These are phyloP conservation scores for Ascidia mentula DNA, from an alignment of 23 tunicate species.

Conservation along the genomic window DNA sequence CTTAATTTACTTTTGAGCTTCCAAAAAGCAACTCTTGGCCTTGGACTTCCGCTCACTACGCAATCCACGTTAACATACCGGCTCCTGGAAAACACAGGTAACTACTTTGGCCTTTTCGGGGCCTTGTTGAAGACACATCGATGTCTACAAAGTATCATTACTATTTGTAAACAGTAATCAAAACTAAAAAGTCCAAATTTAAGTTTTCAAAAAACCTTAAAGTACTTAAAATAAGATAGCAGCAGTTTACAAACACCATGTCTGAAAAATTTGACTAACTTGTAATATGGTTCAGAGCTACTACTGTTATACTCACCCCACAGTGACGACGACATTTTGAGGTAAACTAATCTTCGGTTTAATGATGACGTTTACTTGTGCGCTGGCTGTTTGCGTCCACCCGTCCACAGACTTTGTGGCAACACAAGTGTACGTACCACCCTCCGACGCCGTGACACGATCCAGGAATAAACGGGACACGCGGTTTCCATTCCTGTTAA, in stretches of 20 bases:
- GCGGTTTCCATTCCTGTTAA: constrained; percentile 42
- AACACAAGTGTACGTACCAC: constrained; percentile 62
- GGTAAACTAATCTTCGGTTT: constrained; percentile 64
- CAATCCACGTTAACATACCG: constrained; percentile 71
- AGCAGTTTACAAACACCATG: too few species aligned
- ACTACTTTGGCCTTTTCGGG: too few species aligned
- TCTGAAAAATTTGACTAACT: not conserved
- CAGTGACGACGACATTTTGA: constrained; percentile 59
- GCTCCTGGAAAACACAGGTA: too few species aligned
- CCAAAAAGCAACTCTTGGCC: constrained; percentile 55
- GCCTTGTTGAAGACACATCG: too few species aligned
- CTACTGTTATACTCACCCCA: constrained; percentile 55
- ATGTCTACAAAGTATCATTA: too few species aligned
- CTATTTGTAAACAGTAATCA: too few species aligned
- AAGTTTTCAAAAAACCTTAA: too few species aligned
- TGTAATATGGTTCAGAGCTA: not conserved
- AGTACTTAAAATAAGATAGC: too few species aligned
- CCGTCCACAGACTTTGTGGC: constrained; percentile 36
- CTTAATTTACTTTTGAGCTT: constrained; percentile 21
- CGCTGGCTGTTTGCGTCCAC: constrained; percentile 56
- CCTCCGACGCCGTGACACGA: constrained; percentile 39
- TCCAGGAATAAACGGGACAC: constrained; percentile 45
- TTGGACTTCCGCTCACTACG: constrained; percentile 60
- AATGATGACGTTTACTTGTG: constrained; percentile 38
- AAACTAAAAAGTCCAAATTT: too few species aligned